phyloP scores from a whole-genome alignment of 23 tunicate species.

The Ascidia mentula region DNA sequence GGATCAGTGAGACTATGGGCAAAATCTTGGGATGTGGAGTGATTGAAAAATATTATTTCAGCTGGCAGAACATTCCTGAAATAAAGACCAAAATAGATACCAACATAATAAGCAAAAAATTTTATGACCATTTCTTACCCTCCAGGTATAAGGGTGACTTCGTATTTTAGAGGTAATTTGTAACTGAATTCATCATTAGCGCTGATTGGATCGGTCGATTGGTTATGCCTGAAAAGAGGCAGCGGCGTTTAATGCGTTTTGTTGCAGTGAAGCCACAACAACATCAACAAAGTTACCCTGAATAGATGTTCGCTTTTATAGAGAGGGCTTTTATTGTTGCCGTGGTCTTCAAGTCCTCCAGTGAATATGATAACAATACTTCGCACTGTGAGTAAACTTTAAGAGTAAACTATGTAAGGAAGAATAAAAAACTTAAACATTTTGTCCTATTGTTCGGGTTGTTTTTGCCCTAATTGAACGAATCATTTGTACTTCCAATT shows the following conservation, averaged over 20 bases:
- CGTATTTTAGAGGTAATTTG: not conserved
- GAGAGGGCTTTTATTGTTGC: not conserved
- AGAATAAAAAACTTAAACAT: not conserved
- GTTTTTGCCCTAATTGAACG: not conserved
- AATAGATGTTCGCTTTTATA: not conserved
- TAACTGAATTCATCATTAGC: not conserved
- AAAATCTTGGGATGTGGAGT: not conserved
- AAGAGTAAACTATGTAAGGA: not conserved
- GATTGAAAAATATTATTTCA: not conserved
- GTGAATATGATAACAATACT: not conserved
- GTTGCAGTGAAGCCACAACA: not conserved
- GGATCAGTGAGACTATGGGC: not conserved
- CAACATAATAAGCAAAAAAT: no score
- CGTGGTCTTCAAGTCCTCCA: not conserved
- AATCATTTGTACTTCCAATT: no score
- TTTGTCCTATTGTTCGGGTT: not conserved
- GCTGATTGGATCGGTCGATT: not conserved
- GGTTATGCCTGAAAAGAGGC: not conserved
- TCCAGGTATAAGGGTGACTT: not conserved
- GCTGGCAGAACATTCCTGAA: not conserved
- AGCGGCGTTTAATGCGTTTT: not conserved
- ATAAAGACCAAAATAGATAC: no score
- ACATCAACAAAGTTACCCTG: not conserved
- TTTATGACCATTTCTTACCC: conserved; percentile 6
- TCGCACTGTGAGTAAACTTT: not conserved